Base-by-base conservation (phyloP, 2,888 invertebrate species). In the Tribolium freemani region DNA sequence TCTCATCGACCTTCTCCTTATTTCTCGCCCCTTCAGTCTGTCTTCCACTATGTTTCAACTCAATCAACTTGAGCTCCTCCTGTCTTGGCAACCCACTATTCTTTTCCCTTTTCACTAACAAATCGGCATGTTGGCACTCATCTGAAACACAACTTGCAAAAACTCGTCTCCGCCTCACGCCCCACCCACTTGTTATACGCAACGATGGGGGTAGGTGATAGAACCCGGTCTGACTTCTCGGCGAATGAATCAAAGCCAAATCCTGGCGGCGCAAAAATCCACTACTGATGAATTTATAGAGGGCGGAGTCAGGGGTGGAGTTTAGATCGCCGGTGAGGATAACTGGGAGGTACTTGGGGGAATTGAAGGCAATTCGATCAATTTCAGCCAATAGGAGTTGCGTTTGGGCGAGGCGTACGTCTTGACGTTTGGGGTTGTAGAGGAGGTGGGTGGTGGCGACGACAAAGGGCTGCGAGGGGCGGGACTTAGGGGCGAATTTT, bases 241-340 rank as follows among this genome's bases (percentile, higher is more conserved):
- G 16, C 46, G 11, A 38, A 8, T 1, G 38, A 38, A 51, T 78
- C 75, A 82, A 72, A 66, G 84, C 69, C 78, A 88, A 83, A 81
- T 87, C 68, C 79, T 87, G 79, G 76, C 85, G 86, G 77, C 85
- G 85, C 78, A 95, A 88, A 53, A 83, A 81, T 10, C 95, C 95
- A 20, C 87, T 87, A 0, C 90, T 89, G 57, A 97, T 85, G 53
- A 96, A 90, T 67, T 90, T 86, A 80, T 94, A 92, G 0, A 96
- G 90, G 1, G 91, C 90, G 46, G 94, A 93, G 50, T 90, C 85
- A 0, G 96, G 96, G 69, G 90, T 88, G 1, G 94, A 91, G 86
- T 99, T 99, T 74, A 99, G 94, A 86, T 99, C 99, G 0, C 99
- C 99, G 3, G 96, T 94, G 72, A 99, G 78, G 72, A 99, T 91